These are phyloP conservation scores for Oeneis ivallda DNA, from an alignment of 2,888 invertebrate genomes.

Conservation along the genomic window DNA sequence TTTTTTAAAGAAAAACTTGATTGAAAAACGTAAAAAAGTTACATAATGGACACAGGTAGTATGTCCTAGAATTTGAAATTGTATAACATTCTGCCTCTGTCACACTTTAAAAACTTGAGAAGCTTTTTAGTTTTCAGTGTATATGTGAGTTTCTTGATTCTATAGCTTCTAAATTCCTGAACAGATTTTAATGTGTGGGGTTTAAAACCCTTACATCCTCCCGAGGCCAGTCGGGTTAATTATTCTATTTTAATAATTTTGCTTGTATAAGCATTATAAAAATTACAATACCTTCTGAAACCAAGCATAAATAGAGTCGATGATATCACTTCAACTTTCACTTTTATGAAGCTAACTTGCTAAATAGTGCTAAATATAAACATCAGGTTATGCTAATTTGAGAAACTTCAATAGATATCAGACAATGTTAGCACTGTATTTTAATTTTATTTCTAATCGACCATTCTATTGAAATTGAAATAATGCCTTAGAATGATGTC, in stretches of 20 bases:
- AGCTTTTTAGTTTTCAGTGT: too few species aligned
- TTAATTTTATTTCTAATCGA: neutral
- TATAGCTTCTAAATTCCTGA: too few species aligned
- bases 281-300: neutral
- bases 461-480: neutral
- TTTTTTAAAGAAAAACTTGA: too few species aligned
- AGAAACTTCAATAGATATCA: conserved; percentile 15
- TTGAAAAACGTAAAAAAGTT: neutral
- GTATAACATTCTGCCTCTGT: too few species aligned
- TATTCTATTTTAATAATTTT: too few species aligned
- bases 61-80: neutral
- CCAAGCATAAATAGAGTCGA: neutral
- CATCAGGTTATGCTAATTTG: conserved; percentile 25
- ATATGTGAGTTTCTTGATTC: too few species aligned
- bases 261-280: too few species aligned
- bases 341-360: conserved; percentile 23
- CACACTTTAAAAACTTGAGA: too few species aligned
- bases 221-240: too few species aligned
- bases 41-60: neutral
- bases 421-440: neutral
- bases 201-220: too few species aligned
- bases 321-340: conserved; percentile 28
- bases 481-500: too few species aligned
- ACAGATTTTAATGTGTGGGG: too few species aligned
- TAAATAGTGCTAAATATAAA: conserved; percentile 16